Conservation (phyloP, 2,888 invertebrate genomes). For the Dasypolia templi region DNA sequence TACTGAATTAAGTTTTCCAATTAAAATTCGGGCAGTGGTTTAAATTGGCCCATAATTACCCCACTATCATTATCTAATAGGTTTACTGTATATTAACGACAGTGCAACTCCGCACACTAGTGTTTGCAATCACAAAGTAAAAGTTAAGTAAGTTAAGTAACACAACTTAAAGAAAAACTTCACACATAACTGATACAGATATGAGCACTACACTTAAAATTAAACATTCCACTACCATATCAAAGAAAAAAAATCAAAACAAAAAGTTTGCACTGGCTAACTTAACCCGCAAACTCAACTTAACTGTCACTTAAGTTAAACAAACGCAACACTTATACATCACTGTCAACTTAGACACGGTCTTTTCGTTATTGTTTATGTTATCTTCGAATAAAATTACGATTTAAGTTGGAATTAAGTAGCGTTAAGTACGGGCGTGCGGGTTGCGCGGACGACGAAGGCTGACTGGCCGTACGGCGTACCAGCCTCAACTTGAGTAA, state of each 20-base stretch:
- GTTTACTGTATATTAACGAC: slow-evolving; percentile 4
- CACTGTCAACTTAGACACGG: slow-evolving; percentile 49
- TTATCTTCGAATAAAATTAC: slow-evolving; percentile 73
- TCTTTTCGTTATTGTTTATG: slow-evolving; percentile 48
- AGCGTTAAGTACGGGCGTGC: slow-evolving; percentile 69
- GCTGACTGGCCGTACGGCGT: slow-evolving; percentile 75
- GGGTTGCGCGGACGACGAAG: slow-evolving; percentile 61
- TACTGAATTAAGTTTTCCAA: not conserved
- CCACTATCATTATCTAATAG: slow-evolving; percentile 13
- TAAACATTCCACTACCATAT: slow-evolving; percentile 74
- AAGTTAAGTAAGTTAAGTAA: slow-evolving; percentile 24
- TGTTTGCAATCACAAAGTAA: slow-evolving; percentile 28
- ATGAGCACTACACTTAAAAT: slow-evolving; percentile 68
- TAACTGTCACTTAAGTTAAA: slow-evolving; percentile 59
- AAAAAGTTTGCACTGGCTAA: slow-evolving; percentile 72
- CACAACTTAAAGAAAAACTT: slow-evolving; percentile 49
- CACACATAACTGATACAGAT: slow-evolving; percentile 58
- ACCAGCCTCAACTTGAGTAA: slow-evolving; percentile 59
- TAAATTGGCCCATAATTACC: not conserved
- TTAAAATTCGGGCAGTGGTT: not conserved
- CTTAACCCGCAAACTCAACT: slow-evolving; percentile 64
- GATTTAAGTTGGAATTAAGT: slow-evolving; percentile 72
- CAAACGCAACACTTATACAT: slow-evolving; percentile 33
- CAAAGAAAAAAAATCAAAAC: slow-evolving; percentile 71
- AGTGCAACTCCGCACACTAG: slow-evolving; percentile 7